Percentiles rank a stretch among this genome's conserved stretches.
These are phyloP conservation scores for Corvus hawaiiensis DNA, from an alignment of 2,113 vertebrate species.

Conservation along the genomic window DNA sequence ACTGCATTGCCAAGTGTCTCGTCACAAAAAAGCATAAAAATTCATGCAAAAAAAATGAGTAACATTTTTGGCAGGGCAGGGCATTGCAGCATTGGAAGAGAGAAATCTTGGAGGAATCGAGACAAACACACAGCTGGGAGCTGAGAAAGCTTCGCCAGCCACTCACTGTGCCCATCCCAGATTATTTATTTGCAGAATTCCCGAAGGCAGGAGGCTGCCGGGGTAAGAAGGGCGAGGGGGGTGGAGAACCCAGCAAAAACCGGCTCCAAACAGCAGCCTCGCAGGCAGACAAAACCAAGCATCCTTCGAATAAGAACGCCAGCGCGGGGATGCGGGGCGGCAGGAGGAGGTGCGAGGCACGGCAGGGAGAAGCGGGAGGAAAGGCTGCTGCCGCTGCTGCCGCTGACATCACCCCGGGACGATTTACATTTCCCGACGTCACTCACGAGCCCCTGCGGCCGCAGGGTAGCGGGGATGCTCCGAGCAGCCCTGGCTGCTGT, in stretches of 20 bases:
- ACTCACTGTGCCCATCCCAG: background rate
- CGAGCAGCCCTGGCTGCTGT: background rate
- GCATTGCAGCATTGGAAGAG: background rate
- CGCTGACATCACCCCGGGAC: background rate
- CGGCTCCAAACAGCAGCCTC: background rate
- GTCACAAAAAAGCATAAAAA: background rate
- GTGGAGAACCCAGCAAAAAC: background rate
- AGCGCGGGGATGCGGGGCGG: background rate
- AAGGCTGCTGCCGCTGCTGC: background rate
- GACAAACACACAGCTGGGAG: background rate
- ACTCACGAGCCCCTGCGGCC: background rate
- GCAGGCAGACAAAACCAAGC: background rate
- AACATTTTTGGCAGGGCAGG: slow-evolving; percentile 15
- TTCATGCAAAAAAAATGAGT: background rate
- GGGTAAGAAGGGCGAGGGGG: background rate
- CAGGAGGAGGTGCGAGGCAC: background rate
- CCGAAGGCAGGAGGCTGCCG: background rate
- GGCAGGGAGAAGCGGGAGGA: background rate
- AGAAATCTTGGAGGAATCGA: background rate
- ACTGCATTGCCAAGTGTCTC: background rate
- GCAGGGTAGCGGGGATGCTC: background rate
- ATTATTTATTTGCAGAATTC: background rate
- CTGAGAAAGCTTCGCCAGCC: background rate
- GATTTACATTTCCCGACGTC: background rate
- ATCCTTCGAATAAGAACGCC: background rate